phyloP scores from a whole-genome alignment of 2,797 vertebrate species.

The Hybognathus amarus region DNA sequence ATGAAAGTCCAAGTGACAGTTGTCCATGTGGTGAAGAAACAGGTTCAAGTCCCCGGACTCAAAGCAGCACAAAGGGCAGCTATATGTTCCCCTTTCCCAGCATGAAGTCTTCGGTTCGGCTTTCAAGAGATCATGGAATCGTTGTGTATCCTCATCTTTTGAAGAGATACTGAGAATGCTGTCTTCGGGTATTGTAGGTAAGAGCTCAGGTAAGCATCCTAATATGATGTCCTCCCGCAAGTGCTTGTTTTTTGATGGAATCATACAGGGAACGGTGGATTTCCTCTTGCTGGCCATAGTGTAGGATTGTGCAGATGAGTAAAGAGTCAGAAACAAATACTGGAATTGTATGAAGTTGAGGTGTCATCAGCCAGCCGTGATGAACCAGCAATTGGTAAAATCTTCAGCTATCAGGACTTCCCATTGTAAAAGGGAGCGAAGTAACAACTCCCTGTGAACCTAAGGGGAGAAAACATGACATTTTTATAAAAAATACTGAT shows the following conservation, averaged over 20 bases:
- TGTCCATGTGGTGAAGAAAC: slow-evolving; percentile 93
- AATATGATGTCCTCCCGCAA: slow-evolving; percentile 84
- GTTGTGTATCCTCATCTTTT: slow-evolving; percentile 68
- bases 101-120: slow-evolving; percentile 69
- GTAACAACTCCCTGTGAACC: slow-evolving; percentile 71
- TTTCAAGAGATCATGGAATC: slow-evolving; percentile 72
- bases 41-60: slow-evolving; percentile 87
- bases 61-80: slow-evolving; percentile 88
- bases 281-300: slow-evolving; percentile 98
- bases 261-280: slow-evolving; percentile 97
- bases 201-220: slow-evolving; percentile 78
- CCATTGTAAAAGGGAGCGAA: slow-evolving; percentile 65
- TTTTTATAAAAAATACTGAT: slow-evolving; percentile 26
- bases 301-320: slow-evolving; percentile 66
- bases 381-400: slow-evolving; percentile 83
- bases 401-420: slow-evolving; percentile 71
- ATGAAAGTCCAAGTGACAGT: slow-evolving; percentile 89
- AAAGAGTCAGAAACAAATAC: slow-evolving; percentile 73
- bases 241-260: slow-evolving; percentile 90
- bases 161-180: slow-evolving; percentile 79
- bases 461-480: slow-evolving; percentile 59
- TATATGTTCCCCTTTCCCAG: slow-evolving; percentile 79
- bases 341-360: slow-evolving; percentile 73
- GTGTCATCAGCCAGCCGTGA: slow-evolving; percentile 79
- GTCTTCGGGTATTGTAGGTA: slow-evolving; percentile 80